A percentile compares a stretch with the other conserved stretches of the same genome.
These are phyloP conservation scores for Micrasema minimum DNA, from an alignment of 1,140 invertebrate genomes.

Conservation along the genomic window DNA sequence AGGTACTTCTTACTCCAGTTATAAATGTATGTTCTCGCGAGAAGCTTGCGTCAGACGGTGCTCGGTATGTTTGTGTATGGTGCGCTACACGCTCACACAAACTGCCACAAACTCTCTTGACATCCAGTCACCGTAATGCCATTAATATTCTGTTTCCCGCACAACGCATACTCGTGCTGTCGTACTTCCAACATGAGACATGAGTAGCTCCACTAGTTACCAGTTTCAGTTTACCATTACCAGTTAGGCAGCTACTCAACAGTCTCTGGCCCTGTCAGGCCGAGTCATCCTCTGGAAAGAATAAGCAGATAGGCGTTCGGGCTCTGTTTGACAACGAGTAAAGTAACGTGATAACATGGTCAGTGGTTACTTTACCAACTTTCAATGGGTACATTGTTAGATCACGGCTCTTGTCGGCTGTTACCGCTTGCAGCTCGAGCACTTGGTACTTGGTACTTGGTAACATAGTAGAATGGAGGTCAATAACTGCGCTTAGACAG, in stretches of 20 bases:
- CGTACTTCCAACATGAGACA: not conserved
- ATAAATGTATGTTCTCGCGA: conserved; percentile 8
- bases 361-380: not conserved
- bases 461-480: conserved; percentile 21
- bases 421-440: not conserved
- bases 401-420: not conserved
- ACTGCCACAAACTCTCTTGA: not conserved
- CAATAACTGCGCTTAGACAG: conserved; percentile 31
- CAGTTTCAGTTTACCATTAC: conserved; percentile 1
- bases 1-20: not conserved
- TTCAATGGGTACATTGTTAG: conserved; percentile 12
- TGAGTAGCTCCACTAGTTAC: not conserved
- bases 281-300: conserved; percentile 16
- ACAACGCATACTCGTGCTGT: not conserved
- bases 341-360: conserved; percentile 28
- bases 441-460: too few relatives aligned
- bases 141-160: conserved; percentile 33
- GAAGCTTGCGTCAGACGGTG: conserved; percentile 20
- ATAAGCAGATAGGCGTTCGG: conserved; percentile 16
- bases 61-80: not conserved
- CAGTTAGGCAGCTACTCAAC: conserved; percentile 14
- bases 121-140: conserved; percentile 31
- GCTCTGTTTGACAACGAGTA: conserved; percentile 28
- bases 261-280: conserved; percentile 6
- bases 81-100: not conserved